Conservation (phyloP, 2,113 vertebrate species). For the Hemiscyllium ocellatum region DNA sequence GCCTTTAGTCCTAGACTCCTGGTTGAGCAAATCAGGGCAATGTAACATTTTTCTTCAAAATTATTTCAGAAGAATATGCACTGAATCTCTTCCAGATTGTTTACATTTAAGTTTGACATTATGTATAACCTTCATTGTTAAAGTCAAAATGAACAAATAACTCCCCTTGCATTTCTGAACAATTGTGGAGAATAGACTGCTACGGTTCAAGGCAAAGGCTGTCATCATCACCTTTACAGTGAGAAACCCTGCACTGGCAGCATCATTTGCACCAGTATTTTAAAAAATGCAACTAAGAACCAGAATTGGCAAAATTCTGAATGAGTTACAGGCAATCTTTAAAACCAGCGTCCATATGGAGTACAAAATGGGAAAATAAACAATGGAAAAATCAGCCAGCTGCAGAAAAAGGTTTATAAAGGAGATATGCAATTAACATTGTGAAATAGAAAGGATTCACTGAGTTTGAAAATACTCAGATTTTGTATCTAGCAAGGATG, state of each 20-base stretch:
- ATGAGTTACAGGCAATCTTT: neutral
- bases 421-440: neutral
- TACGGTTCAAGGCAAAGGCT: neutral
- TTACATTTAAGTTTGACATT: neutral
- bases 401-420: neutral
- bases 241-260: neutral
- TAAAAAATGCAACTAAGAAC: constrained; percentile 1
- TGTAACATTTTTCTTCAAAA: neutral
- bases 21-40: neutral
- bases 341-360: neutral
- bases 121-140: neutral
- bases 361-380: neutral
- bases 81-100: neutral
- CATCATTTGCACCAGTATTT: no score
- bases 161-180: neutral
- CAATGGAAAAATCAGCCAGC: neutral
- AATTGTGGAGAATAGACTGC: neutral
- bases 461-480: neutral
- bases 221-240: neutral
- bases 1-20: neutral
- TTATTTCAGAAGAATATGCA: neutral
- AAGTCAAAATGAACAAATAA: neutral
- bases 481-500: neutral
- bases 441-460: neutral
- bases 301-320: neutral